phyloP scores from a whole-genome alignment of 2,113 vertebrate species.

The Mandrillus leucophaeus region DNA sequence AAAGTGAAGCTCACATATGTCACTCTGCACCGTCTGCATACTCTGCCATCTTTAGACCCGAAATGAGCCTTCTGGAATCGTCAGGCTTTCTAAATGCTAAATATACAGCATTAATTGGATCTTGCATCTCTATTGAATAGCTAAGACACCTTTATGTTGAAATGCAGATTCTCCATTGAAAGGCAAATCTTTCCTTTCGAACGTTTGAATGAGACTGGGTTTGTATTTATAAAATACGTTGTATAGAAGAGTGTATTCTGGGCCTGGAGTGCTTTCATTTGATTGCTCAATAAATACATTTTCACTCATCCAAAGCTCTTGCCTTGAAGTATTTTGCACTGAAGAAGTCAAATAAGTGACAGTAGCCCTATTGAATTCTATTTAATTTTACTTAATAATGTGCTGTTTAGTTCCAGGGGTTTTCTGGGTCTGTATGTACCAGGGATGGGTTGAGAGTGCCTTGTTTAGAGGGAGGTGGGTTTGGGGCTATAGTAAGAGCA shows the following conservation, averaged over 20 bases:
- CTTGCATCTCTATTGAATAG: slow-evolving; percentile 60
- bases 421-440: background rate
- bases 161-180: slow-evolving; percentile 73
- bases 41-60: background rate
- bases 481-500: background rate
- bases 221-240: slow-evolving; percentile 73
- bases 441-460: background rate
- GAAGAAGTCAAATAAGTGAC: slow-evolving; percentile 52
- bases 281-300: slow-evolving; percentile 66
- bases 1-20: background rate
- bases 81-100: slow-evolving; percentile 65
- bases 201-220: slow-evolving; percentile 55
- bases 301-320: slow-evolving; percentile 46
- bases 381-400: slow-evolving; percentile 64
- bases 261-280: slow-evolving; percentile 55
- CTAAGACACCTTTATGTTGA: slow-evolving; percentile 63
- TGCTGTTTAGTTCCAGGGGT: background rate
- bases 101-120: slow-evolving; percentile 17
- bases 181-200: slow-evolving; percentile 62
- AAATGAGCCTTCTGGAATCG: slow-evolving; percentile 23
- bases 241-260: slow-evolving; percentile 35
- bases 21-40: background rate
- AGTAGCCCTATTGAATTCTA: slow-evolving; percentile 51
- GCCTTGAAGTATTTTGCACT: slow-evolving; percentile 53
- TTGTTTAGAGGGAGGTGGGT: background rate